Base-by-base conservation (phyloP, 2,113 vertebrate species). In the Dipodomys spectabilis region DNA sequence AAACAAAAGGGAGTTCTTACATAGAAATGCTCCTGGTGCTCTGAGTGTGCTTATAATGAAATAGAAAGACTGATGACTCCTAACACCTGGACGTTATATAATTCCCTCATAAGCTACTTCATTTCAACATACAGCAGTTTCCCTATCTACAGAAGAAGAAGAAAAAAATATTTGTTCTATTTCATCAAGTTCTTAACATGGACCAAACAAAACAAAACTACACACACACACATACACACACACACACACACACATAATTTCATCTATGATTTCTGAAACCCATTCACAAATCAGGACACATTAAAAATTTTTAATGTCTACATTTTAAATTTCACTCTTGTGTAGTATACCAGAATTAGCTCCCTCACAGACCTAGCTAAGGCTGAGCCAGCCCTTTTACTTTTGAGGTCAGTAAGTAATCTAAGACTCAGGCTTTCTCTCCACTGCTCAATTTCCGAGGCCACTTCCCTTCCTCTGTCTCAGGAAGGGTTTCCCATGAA, bases 371-470 rank as follows among this genome's bases (percentile, higher is more conserved):
- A 30, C 39, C 62, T 25, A 22, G n/a, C 65, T 5, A 93, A 96
- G 94, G 96, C 96, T 96, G 96, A 97, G 92, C 85, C 96, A 95
- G 94, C 94, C 95, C 92, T 95, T 97, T 93, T 94, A 92, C 92
- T 95, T 96, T 93, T 96, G 95, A 97, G 97, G 95, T 97, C 96
- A 95, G 93, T 85, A 87, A 92, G 97, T 96, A 96, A 97, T 80
- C 92, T 87, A 97, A 97, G 90, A 96, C 96, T 86, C 5, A 4
- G 77, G 95, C 78, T 91, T 94, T 92, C 93, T 85, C 78, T 79
- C 90, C 10, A 6, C 74, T 45, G 85, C 88, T 75, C 73, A 83
- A 90, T 88, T 86, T 82, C 81, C 80, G 67, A 94, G 78, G 95
- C n/a, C 9, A 88, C 79, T 94, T 96, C 90, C 94, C 88, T 92